These are phyloP conservation scores for Bruchidius siliquastri DNA, from an alignment of 2,888 invertebrate species.

Conservation along the genomic window DNA sequence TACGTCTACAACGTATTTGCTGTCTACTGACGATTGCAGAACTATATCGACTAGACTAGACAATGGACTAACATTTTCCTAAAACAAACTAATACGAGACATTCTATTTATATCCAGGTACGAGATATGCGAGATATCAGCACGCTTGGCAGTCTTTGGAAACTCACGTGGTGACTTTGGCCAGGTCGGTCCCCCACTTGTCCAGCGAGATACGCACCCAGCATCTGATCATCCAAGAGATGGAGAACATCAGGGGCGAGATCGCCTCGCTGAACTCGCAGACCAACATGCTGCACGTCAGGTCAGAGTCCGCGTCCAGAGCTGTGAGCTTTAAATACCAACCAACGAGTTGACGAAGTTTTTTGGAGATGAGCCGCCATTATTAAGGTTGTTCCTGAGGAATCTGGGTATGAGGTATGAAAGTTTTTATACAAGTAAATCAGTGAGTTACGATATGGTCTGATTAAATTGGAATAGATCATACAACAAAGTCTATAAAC, in stretches of 20 bases:
- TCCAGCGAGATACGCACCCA: slow-evolving; percentile 89
- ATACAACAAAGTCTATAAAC: no score
- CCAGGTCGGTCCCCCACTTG: slow-evolving; percentile 83
- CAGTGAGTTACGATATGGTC: no score
- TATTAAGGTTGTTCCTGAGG: slow-evolving; percentile 82
- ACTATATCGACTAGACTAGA: no score
- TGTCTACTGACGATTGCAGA: no score
- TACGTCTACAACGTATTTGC: no score
- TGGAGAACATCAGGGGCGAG: slow-evolving; percentile 81
- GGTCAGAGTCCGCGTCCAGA: slow-evolving; percentile 65
- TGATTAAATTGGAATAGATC: no score
- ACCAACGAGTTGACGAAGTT: slow-evolving; percentile 80
- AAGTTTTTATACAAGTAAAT: no score
- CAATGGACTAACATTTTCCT: no score
- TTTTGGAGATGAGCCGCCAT: slow-evolving; percentile 89
- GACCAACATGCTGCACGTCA: slow-evolving; percentile 55
- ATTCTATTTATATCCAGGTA: slow-evolving; percentile 4
- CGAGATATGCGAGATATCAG: slow-evolving; percentile 71
- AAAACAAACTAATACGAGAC: no score
- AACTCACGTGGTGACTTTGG: slow-evolving; percentile 86
- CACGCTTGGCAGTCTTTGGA: slow-evolving; percentile 81
- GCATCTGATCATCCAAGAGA: slow-evolving; percentile 83
- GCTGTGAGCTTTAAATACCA: slow-evolving; percentile 54
- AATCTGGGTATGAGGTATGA: slow-evolving; percentile 85
- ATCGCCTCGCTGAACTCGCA: slow-evolving; percentile 71